Conservation (phyloP, 2,888 invertebrate species). For the Tetranychus truncatus region DNA sequence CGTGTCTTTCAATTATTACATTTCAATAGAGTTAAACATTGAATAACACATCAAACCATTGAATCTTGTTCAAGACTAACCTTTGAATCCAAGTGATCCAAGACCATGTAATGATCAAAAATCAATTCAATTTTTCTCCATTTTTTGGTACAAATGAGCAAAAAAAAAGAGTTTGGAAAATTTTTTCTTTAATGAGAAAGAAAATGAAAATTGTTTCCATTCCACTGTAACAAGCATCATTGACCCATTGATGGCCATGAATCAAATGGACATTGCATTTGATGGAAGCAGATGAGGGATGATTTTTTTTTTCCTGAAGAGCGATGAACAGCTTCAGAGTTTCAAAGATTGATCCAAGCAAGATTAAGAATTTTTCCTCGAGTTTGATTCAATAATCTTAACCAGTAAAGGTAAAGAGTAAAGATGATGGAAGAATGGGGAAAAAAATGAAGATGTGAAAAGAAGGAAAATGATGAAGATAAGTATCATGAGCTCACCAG, state of each 20-base stretch:
- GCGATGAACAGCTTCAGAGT: neutral
- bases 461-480: neutral
- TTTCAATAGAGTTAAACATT: no score
- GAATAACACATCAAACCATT: no score
- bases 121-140: no score
- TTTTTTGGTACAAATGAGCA: no score
- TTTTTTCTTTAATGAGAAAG: no score
- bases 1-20: no score
- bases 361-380: neutral
- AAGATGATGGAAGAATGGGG: no score
- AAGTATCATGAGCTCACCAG: neutral
- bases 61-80: no score
- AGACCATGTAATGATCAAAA: no score
- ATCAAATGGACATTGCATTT: constrained; percentile 1
- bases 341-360: neutral
- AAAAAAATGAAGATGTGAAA: no score
- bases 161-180: no score
- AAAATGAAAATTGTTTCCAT: neutral
- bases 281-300: neutral
- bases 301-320: neutral
- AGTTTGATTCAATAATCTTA: neutral
- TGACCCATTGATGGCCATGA: neutral
- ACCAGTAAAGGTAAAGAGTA: neutral
- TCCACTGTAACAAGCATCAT: neutral
- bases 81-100: no score